Base-by-base conservation (phyloP, 2,888 invertebrate species). In the Sinhomidia bicolor region DNA sequence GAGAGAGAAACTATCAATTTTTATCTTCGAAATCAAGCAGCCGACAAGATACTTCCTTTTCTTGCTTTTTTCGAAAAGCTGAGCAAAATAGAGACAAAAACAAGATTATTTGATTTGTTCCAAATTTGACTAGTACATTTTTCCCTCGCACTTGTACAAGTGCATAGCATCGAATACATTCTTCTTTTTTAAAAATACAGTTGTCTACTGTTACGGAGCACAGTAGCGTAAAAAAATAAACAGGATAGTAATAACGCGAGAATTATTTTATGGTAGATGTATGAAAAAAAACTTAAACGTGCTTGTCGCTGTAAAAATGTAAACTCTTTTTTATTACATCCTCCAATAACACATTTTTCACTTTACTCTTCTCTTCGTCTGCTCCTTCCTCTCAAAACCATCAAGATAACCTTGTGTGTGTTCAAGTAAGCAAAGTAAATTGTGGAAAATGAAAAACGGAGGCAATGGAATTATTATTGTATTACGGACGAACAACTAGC, bases 241-340 rank as follows among this genome's bases (percentile, higher is more conserved):
- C 74, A 74, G 23, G 74, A 23, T 44, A 47, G 74, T 44, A 41
- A 47, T 44, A 74, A 74, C 44, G 47, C 74, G 47, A 74, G 44
- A 74, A 74, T 74, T 74, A 74, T 74, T 74, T 74, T 74, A 74
- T 74, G 47, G 23, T 12, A 17, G 47, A 44, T 23, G 74, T 32
- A 32, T 20, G 23, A 12, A 36, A 0, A 17, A 36, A 71, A 71
- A 41, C 44, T 17, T 12, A 32, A 4, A 7, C 10, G 44, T 65
- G 7, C 32, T 14, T 29, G 44, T 12, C 20, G 41, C 23, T 44
- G 71, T 41, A 44, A 71, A 44, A 71, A 20, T 71, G 71, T 44
- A 44, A 41, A 71, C 71, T 20, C 44, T 44, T 71, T 71, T 74
- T 74, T 74, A 74, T 74, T 74, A 74, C 74, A 74, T 74, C 74